These are phyloP conservation scores for Parasteatoda lunata DNA, from an alignment of 2,888 invertebrate genomes.

Conservation along the genomic window DNA sequence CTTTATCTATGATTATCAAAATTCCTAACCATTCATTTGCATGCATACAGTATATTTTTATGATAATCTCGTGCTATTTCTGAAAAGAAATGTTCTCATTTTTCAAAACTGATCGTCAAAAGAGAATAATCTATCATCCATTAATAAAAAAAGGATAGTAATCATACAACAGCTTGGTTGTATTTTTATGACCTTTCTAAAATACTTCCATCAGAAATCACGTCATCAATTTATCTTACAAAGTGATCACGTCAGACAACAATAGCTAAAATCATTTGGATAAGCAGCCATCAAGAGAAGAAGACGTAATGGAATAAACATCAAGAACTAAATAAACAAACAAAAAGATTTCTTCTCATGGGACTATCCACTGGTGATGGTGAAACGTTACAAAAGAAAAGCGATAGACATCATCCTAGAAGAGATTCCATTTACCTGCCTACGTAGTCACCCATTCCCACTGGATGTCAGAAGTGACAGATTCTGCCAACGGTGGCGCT, in stretches of 20 bases:
- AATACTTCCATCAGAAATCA: not conserved
- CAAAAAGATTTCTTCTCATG: slow-evolving; percentile 29
- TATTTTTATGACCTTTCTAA: not conserved
- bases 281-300: slow-evolving; percentile 11
- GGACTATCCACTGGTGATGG: slow-evolving; percentile 9
- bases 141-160: no score
- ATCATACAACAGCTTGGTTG: no score
- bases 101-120: no score
- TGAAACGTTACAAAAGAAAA: slow-evolving; percentile 39
- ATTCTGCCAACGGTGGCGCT: slow-evolving; percentile 30
- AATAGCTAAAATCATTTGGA: slow-evolving; percentile 28
- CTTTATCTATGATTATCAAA: no score
- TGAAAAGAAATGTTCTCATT: no score
- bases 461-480: slow-evolving; percentile 29
- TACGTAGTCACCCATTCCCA: slow-evolving; percentile 7
- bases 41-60: no score
- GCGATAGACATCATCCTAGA: slow-evolving; percentile 45
- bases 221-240: slow-evolving; percentile 3
- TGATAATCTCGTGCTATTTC: no score
- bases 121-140: no score
- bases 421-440: slow-evolving; percentile 44
- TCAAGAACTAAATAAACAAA: slow-evolving; percentile 9
- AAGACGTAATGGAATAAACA: slow-evolving; percentile 39
- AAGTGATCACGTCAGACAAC: not conserved
- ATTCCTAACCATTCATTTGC: no score